Conservation (phyloP, 2,797 vertebrate genomes). For the Eidolon dupreanum region DNA sequence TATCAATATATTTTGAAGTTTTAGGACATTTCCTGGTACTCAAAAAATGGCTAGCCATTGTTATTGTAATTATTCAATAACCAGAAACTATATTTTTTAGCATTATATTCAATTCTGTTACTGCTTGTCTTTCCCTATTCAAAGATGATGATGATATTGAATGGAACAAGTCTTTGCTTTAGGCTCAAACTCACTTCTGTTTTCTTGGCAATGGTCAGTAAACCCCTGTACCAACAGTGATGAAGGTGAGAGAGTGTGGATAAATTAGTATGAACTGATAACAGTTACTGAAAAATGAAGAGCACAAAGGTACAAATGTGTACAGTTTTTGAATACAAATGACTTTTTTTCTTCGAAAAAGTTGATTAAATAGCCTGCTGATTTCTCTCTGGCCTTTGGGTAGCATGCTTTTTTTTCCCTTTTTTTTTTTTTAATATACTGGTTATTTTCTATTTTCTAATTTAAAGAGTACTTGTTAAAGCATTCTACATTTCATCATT, state of each 20-base stretch:
- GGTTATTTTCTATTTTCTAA: constrained; percentile 20
- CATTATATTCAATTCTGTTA: neutral
- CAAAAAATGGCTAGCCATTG: neutral
- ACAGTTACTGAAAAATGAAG: neutral
- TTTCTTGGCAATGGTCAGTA: neutral
- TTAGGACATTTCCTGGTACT: neutral
- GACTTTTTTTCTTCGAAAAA: neutral
- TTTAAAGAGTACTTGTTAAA: neutral
- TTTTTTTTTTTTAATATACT: neutral
- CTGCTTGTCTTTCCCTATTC: neutral
- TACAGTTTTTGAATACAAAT: neutral
- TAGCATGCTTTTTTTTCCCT: neutral
- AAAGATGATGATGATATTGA: neutral
- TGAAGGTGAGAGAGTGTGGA: neutral
- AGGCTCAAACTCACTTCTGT: neutral
- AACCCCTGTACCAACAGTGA: neutral
- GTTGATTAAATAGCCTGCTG: neutral
- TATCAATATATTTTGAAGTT: neutral
- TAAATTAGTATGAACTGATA: neutral
- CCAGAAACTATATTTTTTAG: neutral
- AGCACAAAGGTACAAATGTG: neutral
- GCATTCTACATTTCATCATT: neutral
- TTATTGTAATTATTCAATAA: neutral
- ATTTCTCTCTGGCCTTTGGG: neutral
- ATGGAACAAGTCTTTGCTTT: neutral